Evolutionary conservation across 2,888 invertebrate species (phyloP), one percentile per base, ranked within the genome.

Genomic region (Agrilus cyanescens): DNA sequence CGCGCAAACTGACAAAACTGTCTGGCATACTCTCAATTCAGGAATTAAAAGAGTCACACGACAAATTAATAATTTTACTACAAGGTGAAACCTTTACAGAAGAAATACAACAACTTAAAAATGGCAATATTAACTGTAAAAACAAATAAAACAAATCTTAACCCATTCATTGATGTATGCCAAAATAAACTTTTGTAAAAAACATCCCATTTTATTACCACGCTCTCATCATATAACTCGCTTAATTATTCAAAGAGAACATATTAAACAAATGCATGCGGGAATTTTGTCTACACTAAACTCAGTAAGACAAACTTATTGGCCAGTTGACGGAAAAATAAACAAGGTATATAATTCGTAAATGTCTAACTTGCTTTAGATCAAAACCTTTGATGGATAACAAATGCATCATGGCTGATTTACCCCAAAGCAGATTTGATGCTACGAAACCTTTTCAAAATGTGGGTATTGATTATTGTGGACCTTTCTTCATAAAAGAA

Each of bases 401-500:
- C 32, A 7, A 48, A 52, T 38, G 8, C 51, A 15, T 15, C 6
- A 56, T 54, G 55, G 52, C 50, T 33, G 33, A 49, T 31, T 41
- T 54, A 29, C 52, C 53, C 10, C 16, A 20, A 20, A 20, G 52
- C 50, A 33, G 33, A 49, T 31, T 41, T 53, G 20, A 51, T 51
- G 12, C 16, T 6, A 31, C 41, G 16, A 16, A 40, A 32, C 37
- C 44, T 32, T 55, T 55, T 42, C 12, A 16, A 4, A 16, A 36
- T 7, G 40, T 41, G 10, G 53, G 50, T 14, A 34, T 55, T 12
- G 54, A 55, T 32, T 53, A 40, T 41, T 46, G 44, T 38, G 53
- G 53, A 6, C 52, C 52, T 10, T 43, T 51, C 14, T 16, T 40
- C 7, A 18, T 50, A 7, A 45, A 40, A 39, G 40, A 43, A 41